Percentiles rank a stretch among this genome's conserved stretches.
Conservation (phyloP, 2,888 invertebrate genomes). For the Gastrophysa polygoni region DNA sequence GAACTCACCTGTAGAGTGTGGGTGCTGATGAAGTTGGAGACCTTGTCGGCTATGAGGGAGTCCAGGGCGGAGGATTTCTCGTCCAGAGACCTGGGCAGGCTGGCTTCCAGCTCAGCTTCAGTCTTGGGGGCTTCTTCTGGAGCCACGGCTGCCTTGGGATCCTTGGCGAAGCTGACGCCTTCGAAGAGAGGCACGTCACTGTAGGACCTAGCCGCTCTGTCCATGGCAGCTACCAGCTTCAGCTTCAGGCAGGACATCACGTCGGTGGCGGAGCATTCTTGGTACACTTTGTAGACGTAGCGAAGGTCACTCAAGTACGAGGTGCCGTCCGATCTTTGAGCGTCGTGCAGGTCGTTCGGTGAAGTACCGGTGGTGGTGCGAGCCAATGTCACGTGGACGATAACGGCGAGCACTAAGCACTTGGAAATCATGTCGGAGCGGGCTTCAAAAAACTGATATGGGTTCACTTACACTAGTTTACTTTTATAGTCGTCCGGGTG, state of each 20-base stretch:
- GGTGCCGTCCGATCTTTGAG: constrained; percentile 49
- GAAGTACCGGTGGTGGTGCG: constrained; percentile 59
- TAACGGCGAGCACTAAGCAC: constrained; percentile 65
- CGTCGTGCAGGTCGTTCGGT: constrained; percentile 57
- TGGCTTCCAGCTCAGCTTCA: constrained; percentile 72
- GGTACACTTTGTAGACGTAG: constrained; percentile 79
- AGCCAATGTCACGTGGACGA: constrained; percentile 62
- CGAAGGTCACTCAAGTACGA: constrained; percentile 70
- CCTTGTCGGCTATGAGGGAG: constrained; percentile 74
- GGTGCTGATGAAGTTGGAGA: constrained; percentile 76
- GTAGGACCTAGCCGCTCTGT: constrained; percentile 69
- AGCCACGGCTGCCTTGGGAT: constrained; percentile 58
- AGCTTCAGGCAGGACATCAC: constrained; percentile 77
- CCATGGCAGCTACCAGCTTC: constrained; percentile 78
- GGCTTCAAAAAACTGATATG: constrained; percentile 52
- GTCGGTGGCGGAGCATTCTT: constrained; percentile 76
- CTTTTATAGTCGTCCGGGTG: constrained; percentile 49
- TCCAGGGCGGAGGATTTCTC: constrained; percentile 76
- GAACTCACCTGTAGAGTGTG: constrained; percentile 80
- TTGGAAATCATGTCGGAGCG: constrained; percentile 61
- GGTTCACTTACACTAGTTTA: constrained; percentile 55
- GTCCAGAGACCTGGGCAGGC: constrained; percentile 73
- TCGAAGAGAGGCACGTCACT: constrained; percentile 71
- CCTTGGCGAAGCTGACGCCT: constrained; percentile 77
- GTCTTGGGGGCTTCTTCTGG: constrained; percentile 58